A percentile compares a stretch with the other conserved stretches of the same genome.
Evolutionary conservation across 2,888 invertebrate species (phyloP).

Genomic region (Noctua janthe): DNA sequence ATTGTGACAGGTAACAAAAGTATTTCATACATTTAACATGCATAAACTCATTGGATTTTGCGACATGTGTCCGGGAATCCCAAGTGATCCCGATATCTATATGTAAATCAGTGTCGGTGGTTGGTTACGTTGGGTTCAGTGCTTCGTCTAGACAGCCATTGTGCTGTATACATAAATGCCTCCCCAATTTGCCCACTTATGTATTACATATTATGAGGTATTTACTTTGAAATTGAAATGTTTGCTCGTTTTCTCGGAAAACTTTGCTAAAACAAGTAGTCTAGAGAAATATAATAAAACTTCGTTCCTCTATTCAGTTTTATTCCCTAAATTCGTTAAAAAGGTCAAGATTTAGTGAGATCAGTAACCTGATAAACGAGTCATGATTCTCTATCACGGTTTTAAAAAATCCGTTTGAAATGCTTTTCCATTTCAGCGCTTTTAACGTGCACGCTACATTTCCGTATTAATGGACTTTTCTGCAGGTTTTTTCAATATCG

Average conservation of each 20-base stretch:
- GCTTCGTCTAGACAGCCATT: conserved; percentile 71
- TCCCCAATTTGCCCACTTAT: conserved; percentile 52
- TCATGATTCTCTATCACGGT: conserved; percentile 13
- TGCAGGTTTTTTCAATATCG: conserved; percentile 37
- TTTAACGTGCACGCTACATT: conserved; percentile 35
- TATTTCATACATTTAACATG: conserved; percentile 32
- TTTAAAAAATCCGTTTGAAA: conserved; percentile 29
- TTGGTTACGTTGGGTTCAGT: conserved; percentile 53
- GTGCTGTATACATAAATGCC: conserved; percentile 61
- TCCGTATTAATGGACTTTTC: conserved; percentile 32
- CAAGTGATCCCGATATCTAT: conserved; percentile 53
- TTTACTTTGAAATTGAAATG: conserved; percentile 43
- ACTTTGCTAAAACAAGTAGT: not conserved
- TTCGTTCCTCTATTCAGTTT: conserved; percentile 5
- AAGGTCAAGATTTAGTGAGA: conserved; percentile 22
- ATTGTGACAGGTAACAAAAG: conserved; percentile 10
- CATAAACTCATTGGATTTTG: conserved; percentile 32
- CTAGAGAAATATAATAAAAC: conserved; percentile 13
- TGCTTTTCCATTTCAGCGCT: conserved; percentile 33
- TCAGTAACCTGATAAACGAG: conserved; percentile 39
- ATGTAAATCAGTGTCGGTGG: conserved; percentile 67
- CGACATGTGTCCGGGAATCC: conserved; percentile 42
- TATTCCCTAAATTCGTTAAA: conserved; percentile 21
- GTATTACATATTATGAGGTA: conserved; percentile 27
- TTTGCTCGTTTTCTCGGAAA: conserved; percentile 12